These are phyloP conservation scores for Adelges cooleyi DNA, from an alignment of 1,140 invertebrate genomes.

Conservation along the genomic window DNA sequence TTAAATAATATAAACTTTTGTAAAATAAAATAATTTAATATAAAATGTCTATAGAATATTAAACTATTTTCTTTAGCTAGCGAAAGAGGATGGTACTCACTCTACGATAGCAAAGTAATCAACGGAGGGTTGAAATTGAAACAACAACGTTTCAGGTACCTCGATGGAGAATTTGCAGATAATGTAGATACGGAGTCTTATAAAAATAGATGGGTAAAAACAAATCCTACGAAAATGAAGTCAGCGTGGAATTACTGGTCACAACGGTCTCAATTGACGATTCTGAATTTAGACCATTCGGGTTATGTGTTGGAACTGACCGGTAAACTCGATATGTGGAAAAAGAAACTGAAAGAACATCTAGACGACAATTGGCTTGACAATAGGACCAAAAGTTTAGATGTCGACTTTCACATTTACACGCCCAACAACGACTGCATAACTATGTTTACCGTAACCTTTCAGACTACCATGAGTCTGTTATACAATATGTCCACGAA, in stretches of 20 bases:
- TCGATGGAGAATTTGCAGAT: neutral
- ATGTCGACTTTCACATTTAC: neutral
- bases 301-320: neutral
- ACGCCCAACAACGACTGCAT: neutral
- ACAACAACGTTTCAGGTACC: neutral
- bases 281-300: neutral
- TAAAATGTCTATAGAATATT: too few relatives aligned
- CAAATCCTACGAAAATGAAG: neutral
- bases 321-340: neutral
- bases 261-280: too few relatives aligned
- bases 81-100: neutral
- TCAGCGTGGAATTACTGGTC: neutral
- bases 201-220: neutral
- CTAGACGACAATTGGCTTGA: neutral
- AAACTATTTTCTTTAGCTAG: too few relatives aligned
- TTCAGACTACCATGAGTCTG: neutral
- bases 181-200: neutral
- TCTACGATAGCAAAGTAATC: conserved; percentile 5
- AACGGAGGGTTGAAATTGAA: neutral
- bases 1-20: too few relatives aligned
- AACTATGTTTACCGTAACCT: neutral
- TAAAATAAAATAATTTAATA: too few relatives aligned
- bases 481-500: neutral
- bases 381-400: neutral
- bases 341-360: neutral